phyloP scores from a whole-genome alignment of 2,113 vertebrate species.

The Raphicerus campestris region DNA sequence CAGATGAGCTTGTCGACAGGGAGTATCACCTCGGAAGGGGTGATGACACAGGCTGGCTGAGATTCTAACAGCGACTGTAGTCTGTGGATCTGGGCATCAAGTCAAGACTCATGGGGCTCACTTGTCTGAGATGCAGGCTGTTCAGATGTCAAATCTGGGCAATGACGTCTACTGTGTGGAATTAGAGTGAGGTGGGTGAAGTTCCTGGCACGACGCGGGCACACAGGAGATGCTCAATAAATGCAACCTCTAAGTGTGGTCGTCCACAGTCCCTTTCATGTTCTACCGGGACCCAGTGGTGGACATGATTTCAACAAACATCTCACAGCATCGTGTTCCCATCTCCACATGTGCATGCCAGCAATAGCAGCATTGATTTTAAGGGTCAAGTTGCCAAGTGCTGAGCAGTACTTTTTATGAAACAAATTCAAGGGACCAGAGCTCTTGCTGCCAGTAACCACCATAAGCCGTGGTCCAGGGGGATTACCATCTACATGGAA shows the following conservation, averaged over 20 bases:
- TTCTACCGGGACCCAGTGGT: not conserved
- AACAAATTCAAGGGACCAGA: not conserved
- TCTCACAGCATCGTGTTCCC: rapidly evolving
- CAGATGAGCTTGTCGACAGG: not conserved
- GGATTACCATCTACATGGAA: rapidly evolving
- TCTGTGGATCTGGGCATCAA: rapidly evolving
- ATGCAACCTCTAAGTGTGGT: rapidly evolving
- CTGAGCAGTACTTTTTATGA: not conserved
- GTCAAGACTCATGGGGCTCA: not conserved
- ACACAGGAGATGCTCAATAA: rapidly evolving
- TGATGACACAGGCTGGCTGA: not conserved
- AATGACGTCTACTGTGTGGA: rapidly evolving
- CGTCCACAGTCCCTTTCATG: rapidly evolving
- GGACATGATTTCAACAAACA: not conserved
- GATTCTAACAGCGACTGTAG: rapidly evolving
- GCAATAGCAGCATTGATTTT: too few species aligned
- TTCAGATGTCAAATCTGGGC: rapidly evolving
- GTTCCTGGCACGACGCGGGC: rapidly evolving
- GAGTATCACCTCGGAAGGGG: not conserved
- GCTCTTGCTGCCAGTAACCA: not conserved
- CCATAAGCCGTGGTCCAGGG: rapidly evolving
- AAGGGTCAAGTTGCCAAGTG: not conserved
- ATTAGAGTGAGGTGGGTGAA: not conserved
- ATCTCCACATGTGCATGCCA: rapidly evolving
- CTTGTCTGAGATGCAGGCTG: not conserved